These are phyloP conservation scores for Heliocidaris tuberculata DNA, from an alignment of 35 echinoderm and acorn worm genomes.

Conservation along the genomic window DNA sequence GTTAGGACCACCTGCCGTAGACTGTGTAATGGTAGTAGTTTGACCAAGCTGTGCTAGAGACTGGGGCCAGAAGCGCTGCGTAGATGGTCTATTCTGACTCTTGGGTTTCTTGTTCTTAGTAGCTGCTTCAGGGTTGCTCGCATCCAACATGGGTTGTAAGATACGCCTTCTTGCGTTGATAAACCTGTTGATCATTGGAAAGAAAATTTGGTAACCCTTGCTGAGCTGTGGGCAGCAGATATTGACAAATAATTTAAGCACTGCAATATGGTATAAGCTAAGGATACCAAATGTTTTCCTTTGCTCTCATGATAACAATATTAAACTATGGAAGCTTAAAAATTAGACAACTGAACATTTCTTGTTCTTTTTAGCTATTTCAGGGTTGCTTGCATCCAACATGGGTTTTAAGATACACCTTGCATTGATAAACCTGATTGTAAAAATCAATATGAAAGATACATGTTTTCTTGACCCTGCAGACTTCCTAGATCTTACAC, in stretches of 20 bases:
- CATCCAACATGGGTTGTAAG: constrained; percentile 98
- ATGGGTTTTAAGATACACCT: constrained; percentile 97
- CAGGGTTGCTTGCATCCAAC: constrained; percentile 98
- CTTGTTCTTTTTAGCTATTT: constrained; percentile 85
- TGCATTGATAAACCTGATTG: constrained; percentile 70
- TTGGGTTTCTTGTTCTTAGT: constrained; percentile 97
- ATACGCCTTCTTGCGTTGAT: constrained; percentile 98
- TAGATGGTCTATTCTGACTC: constrained; percentile 90
- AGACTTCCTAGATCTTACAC: too few species aligned
- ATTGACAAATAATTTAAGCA: background rate
- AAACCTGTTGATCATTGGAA: constrained; percentile 68
- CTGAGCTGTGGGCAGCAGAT: background rate
- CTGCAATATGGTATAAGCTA: background rate
- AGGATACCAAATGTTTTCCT: too few species aligned
- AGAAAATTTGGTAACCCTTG: background rate
- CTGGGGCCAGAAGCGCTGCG: constrained; percentile 97
- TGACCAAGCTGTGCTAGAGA: constrained; percentile 91
- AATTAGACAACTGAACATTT: too few species aligned
- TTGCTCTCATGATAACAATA: too few species aligned
- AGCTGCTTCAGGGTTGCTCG: constrained; percentile 91
- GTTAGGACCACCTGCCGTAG: constrained; percentile 39
- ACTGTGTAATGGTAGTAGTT: constrained; percentile 48
- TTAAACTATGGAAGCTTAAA: too few species aligned
- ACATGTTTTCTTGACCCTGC: too few species aligned
- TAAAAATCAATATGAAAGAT: too few species aligned